Percentiles rank a stretch among this genome's conserved stretches.
Evolutionary conservation across 2,797 vertebrate species (phyloP).

Genomic region (Vespertilio murinus): DNA sequence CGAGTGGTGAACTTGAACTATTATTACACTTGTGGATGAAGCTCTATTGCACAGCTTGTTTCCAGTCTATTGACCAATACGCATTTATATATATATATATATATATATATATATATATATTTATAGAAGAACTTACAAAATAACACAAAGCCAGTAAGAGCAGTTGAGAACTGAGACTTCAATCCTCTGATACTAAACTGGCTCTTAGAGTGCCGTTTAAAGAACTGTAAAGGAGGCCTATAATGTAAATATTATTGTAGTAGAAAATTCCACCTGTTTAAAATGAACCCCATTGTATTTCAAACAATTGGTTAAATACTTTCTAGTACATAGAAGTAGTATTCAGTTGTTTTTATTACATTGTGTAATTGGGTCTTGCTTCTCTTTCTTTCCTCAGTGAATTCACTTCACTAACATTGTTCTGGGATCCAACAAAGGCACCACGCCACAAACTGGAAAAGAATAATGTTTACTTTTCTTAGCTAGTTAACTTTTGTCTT

Average conservation of each 20-base stretch:
- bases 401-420: slow-evolving; percentile 54
- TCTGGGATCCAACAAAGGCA: slow-evolving; percentile 17
- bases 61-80: not conserved
- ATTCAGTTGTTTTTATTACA: slow-evolving; percentile 38
- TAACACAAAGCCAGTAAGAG: not conserved
- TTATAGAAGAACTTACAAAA: not conserved
- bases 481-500: not conserved
- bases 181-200: not conserved
- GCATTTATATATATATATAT: too few species aligned
- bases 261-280: slow-evolving; percentile 36
- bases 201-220: not conserved
- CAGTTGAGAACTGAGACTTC: not conserved
- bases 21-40: not conserved
- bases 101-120: too few species aligned
- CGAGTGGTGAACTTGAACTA: too few species aligned
- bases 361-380: slow-evolving; percentile 31
- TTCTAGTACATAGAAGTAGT: not conserved
- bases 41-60: not conserved
- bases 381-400: slow-evolving; percentile 34
- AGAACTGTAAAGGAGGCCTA: not conserved
- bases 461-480: slow-evolving; percentile 31
- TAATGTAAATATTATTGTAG: slow-evolving; percentile 11
- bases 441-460: not conserved
- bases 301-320: slow-evolving; percentile 43
- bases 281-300: not conserved